These are phyloP conservation scores for Leptinotarsa texana DNA, from an alignment of 1,140 invertebrate genomes.

Conservation along the genomic window DNA sequence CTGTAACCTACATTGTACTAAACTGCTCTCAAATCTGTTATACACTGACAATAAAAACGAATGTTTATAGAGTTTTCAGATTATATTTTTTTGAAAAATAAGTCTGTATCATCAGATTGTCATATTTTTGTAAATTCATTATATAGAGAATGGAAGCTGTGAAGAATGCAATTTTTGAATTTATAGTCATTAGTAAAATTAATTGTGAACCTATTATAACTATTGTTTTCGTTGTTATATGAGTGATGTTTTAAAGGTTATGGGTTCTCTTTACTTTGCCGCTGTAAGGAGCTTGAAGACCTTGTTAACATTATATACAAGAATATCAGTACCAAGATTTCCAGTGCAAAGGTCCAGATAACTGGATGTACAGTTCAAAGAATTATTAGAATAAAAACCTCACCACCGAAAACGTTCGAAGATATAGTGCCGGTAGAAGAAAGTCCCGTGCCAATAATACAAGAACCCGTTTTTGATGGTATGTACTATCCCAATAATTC, in stretches of 20 bases:
- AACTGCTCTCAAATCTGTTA: too few relatives aligned
- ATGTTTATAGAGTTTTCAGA: too few relatives aligned
- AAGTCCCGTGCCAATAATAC: neutral
- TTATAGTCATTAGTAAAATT: too few relatives aligned
- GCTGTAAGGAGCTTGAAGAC: constrained; percentile 35
- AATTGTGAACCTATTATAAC: too few relatives aligned
- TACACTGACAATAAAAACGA: too few relatives aligned
- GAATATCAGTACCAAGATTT: constrained; percentile 27
- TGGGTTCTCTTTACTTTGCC: constrained; percentile 36
- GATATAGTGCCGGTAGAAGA: constrained; percentile 29
- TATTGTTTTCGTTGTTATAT: too few relatives aligned
- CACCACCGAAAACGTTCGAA: constrained; percentile 39
- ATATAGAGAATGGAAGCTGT: too few relatives aligned
- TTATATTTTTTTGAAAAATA: too few relatives aligned
- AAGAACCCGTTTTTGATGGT: neutral
- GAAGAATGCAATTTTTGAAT: too few relatives aligned
- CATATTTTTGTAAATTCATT: too few relatives aligned
- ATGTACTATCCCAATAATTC: neutral
- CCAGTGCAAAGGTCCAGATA: constrained; percentile 32
- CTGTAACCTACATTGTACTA: too few relatives aligned
- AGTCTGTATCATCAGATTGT: too few relatives aligned
- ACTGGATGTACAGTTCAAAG: constrained; percentile 40
- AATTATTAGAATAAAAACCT: constrained; percentile 39
- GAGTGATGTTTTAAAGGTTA: constrained; percentile 21
- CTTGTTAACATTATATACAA: constrained; percentile 33